A percentile compares a stretch with the other conserved stretches of the same genome.
phyloP scores from a whole-genome alignment of 92 coral and sea anemone genomes.

The Palythoa caribaeorum region DNA sequence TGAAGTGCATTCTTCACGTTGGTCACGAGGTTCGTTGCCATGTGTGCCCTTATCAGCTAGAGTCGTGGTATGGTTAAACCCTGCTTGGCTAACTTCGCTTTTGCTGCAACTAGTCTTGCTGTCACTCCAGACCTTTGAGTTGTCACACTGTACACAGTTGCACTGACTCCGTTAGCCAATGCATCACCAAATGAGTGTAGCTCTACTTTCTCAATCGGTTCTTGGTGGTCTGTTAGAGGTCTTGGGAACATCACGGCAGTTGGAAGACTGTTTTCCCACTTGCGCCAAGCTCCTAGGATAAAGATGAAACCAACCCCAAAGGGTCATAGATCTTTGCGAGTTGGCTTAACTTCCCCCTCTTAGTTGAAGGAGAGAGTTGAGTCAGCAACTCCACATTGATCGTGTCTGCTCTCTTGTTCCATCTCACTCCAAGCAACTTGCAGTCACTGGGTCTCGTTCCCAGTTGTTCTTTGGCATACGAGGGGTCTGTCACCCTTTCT shows the following conservation, averaged over 20 bases:
- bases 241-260: neutral
- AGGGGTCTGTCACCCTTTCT: neutral
- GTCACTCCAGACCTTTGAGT: neutral
- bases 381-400: conserved; percentile 32
- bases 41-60: neutral
- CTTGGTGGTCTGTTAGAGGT: neutral
- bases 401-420: conserved; percentile 20
- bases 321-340: conserved; percentile 49
- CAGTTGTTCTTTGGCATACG: neutral
- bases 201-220: conserved; percentile 8
- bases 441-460: neutral
- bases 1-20: neutral
- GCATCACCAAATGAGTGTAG: neutral
- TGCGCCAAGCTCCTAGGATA: conserved; percentile 33
- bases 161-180: neutral
- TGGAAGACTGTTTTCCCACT: conserved; percentile 28
- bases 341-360: conserved; percentile 41
- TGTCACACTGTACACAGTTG: neutral
- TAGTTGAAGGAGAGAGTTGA: conserved; percentile 25
- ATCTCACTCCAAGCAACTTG: neutral
- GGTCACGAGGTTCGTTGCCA: neutral
- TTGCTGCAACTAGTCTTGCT: neutral
- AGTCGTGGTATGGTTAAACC: neutral
- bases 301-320: conserved; percentile 46
- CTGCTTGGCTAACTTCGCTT: neutral